These are phyloP conservation scores for Hippocampus mohnikei DNA, from an alignment of 2,113 vertebrate species.

Conservation along the genomic window DNA sequence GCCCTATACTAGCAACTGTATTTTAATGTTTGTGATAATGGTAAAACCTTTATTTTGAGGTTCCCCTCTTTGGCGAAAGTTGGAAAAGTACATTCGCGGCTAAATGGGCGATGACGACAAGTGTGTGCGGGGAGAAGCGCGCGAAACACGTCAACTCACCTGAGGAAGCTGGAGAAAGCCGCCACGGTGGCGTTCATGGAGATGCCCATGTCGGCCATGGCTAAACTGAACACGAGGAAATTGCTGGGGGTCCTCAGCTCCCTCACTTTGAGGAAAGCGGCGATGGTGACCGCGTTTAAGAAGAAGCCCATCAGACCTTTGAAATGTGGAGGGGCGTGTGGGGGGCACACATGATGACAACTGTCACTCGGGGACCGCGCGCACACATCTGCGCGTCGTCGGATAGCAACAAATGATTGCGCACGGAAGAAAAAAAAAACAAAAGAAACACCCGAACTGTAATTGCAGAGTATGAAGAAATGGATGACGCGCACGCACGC, in stretches of 20 bases:
- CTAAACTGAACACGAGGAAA: conserved; percentile 87
- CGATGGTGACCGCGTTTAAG: conserved; percentile 85
- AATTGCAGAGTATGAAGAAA: not conserved
- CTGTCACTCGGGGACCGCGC: not conserved
- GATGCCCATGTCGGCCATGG: conserved; percentile 87
- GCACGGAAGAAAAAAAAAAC: conserved; percentile 10
- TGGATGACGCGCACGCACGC: not conserved
- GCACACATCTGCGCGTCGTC: not conserved
- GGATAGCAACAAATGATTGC: not conserved
- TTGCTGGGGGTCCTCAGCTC: conserved; percentile 86
- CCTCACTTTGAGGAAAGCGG: conserved; percentile 87
- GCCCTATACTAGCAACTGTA: no score
- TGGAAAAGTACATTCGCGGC: not conserved
- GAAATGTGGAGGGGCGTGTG: conserved; percentile 31
- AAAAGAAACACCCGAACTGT: not conserved
- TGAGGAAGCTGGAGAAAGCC: conserved; percentile 88
- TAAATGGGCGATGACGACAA: not conserved
- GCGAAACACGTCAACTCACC: conserved; percentile 71
- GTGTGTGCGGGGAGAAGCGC: not conserved
- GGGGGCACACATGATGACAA: not conserved
- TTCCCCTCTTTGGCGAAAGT: not conserved
- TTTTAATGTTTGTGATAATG: no score
- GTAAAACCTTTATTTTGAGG: no score
- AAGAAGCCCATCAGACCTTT: conserved; percentile 89
- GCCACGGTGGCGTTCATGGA: conserved; percentile 87